Percentiles rank a stretch among this genome's conserved stretches.
Conservation (phyloP, 2,888 invertebrate species). For the Hypomecis atomaria region DNA sequence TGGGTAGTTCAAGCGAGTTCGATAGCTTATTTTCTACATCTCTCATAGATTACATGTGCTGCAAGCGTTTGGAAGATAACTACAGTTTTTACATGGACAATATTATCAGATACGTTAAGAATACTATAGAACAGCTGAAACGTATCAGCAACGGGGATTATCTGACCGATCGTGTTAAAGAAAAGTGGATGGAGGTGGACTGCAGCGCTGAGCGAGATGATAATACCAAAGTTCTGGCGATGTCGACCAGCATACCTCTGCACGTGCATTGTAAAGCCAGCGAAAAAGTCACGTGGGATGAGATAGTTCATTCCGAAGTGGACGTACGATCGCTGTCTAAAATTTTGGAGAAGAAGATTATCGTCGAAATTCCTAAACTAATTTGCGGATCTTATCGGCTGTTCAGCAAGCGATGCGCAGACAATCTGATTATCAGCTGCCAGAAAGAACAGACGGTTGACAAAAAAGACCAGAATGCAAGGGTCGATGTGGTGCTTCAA, state of each 20-base stretch:
- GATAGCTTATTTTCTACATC: conserved; percentile 63
- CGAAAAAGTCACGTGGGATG: conserved; percentile 61
- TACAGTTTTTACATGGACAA: conserved; percentile 78
- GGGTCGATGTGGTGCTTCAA: conserved; percentile 66
- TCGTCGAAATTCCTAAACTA: conserved; percentile 70
- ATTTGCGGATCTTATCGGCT: conserved; percentile 65
- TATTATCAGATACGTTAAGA: conserved; percentile 69
- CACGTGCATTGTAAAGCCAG: conserved; percentile 60
- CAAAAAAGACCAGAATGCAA: conserved; percentile 47
- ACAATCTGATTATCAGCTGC: conserved; percentile 67
- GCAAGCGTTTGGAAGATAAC: conserved; percentile 71
- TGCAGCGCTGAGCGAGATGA: conserved; percentile 37
- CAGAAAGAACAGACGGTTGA: conserved; percentile 48
- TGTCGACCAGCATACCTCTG: conserved; percentile 66
- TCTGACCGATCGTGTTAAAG: conserved; percentile 72
- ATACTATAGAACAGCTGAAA: conserved; percentile 77
- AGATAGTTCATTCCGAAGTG: conserved; percentile 72
- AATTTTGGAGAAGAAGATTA: conserved; percentile 71
- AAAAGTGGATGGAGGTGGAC: conserved; percentile 70
- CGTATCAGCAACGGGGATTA: conserved; percentile 79
- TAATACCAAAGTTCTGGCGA: conserved; percentile 60
- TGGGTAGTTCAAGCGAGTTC: conserved; percentile 49
- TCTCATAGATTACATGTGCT: conserved; percentile 72
- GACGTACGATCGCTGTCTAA: conserved; percentile 70
- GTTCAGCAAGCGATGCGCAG: conserved; percentile 60